These are phyloP conservation scores for Lithophane semibrunnea DNA, from an alignment of 2,888 invertebrate genomes.

Conservation along the genomic window DNA sequence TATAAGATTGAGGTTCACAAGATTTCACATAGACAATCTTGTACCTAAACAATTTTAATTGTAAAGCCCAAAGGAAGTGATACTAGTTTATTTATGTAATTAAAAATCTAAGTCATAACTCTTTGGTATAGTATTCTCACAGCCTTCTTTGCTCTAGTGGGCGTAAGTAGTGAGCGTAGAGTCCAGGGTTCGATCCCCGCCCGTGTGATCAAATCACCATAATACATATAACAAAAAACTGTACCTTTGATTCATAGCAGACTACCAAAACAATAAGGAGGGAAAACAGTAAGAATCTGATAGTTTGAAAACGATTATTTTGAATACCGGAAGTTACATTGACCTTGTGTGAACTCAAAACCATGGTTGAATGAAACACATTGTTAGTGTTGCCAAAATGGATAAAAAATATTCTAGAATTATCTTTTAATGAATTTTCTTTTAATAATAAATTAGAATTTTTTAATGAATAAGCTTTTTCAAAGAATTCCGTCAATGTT, in stretches of 20 bases:
- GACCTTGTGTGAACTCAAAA: constrained; percentile 37
- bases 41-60: neutral
- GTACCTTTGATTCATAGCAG: neutral
- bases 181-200: neutral
- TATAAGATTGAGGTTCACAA: neutral
- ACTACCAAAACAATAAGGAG: constrained; percentile 7
- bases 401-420: constrained; percentile 2
- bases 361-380: neutral
- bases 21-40: neutral
- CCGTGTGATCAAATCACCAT: neutral
- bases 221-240: neutral
- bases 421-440: too few relatives aligned
- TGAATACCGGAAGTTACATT: constrained; percentile 30
- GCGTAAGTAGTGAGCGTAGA: too few relatives aligned
- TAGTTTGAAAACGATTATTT: constrained; percentile 23
- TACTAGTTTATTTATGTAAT: neutral
- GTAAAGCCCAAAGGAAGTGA: neutral
- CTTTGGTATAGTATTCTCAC: neutral
- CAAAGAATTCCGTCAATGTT: neutral
- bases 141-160: neutral
- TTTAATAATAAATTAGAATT: too few relatives aligned
- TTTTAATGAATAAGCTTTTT: neutral
- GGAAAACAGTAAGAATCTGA: constrained; percentile 28
- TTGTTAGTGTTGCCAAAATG: constrained; percentile 17
- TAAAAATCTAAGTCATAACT: too few relatives aligned